These are phyloP conservation scores for Aphelinus certus DNA, from an alignment of 1,140 invertebrate species.

Conservation along the genomic window DNA sequence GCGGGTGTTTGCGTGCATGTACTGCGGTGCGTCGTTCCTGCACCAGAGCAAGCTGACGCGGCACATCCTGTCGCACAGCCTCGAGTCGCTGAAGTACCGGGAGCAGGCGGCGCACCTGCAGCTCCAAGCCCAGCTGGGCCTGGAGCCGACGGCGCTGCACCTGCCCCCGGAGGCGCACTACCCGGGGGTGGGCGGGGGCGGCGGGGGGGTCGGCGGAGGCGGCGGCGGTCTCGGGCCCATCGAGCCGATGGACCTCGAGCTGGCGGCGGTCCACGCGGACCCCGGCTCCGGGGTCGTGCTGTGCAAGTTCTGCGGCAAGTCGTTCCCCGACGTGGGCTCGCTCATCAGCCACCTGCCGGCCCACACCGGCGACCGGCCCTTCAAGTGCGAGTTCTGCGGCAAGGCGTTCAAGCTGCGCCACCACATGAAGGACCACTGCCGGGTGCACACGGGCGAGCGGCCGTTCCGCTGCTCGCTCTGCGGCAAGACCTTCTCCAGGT, in stretches of 20 bases:
- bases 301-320: conserved; percentile 91
- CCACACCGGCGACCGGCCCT: conserved; percentile 87
- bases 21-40: conserved; percentile 86
- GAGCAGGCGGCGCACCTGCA: conserved; percentile 70
- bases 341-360: conserved; percentile 86
- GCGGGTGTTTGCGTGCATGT: conserved; percentile 81
- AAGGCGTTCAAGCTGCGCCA: conserved; percentile 90
- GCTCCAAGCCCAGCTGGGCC: conserved; percentile 66
- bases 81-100: conserved; percentile 85
- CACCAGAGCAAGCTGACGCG: conserved; percentile 89
- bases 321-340: conserved; percentile 86
- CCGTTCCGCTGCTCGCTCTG: conserved; percentile 89
- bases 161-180: conserved; percentile 63
- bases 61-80: conserved; percentile 86
- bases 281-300: conserved; percentile 78
- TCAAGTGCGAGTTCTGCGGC: conserved; percentile 91
- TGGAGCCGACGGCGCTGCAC: conserved; percentile 46
- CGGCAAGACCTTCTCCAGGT: conserved; percentile 89
- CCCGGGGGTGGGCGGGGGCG: conserved; percentile 50
- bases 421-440: conserved; percentile 93
- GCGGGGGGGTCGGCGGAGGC: conserved; percentile 49
- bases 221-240: conserved; percentile 57
- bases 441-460: conserved; percentile 89
- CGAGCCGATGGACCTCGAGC: conserved; percentile 64
- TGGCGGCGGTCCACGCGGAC: conserved; percentile 64